Conservation (phyloP, 2,113 vertebrate genomes). For the Hipposideros armiger region DNA sequence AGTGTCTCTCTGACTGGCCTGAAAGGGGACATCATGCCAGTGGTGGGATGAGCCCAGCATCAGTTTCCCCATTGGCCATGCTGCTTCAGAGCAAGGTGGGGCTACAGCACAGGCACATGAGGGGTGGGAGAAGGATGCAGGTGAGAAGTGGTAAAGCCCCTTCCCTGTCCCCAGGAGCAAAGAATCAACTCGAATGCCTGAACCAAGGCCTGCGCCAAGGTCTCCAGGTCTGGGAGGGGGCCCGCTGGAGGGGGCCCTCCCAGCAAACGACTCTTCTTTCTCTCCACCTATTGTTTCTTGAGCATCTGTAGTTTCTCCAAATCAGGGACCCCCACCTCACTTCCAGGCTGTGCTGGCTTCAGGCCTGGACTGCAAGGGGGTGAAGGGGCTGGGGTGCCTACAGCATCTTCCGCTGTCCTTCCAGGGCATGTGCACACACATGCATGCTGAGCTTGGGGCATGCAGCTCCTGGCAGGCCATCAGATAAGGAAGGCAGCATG, state of each 20-base stretch:
- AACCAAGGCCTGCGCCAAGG: background rate
- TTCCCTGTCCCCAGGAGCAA: background rate
- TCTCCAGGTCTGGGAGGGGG: background rate
- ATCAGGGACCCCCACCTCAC: background rate
- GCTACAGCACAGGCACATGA: background rate
- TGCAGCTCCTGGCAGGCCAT: background rate
- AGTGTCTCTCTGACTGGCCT: background rate
- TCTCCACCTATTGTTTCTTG: background rate
- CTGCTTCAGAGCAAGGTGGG: background rate
- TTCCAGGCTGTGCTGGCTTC: background rate
- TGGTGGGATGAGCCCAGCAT: background rate
- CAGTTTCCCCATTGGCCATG: background rate
- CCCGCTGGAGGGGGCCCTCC: background rate
- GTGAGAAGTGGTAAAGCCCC: background rate
- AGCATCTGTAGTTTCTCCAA: background rate
- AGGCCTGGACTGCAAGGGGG: background rate
- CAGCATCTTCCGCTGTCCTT: background rate
- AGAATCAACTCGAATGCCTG: background rate
- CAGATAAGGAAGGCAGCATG: background rate
- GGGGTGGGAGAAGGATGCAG: background rate
- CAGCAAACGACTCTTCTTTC: background rate
- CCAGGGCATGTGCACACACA: background rate
- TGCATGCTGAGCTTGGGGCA: background rate
- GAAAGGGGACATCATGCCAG: background rate
- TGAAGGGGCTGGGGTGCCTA: background rate